Conservation (phyloP, 2,113 vertebrate genomes). For the Tyto alba region DNA sequence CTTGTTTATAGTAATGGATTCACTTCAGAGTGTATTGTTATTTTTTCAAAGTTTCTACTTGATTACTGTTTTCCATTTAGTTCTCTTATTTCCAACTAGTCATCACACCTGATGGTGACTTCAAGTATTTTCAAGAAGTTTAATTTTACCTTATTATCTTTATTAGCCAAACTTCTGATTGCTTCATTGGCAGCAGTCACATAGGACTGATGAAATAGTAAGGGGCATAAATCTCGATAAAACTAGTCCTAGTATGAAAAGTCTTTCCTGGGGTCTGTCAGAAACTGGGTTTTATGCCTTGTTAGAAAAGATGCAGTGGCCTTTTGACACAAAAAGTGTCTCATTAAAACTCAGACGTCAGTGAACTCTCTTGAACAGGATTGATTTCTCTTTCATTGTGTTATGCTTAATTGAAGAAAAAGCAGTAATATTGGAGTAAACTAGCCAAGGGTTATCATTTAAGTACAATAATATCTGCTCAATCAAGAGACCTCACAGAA, state of each 20-base stretch:
- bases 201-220: not conserved
- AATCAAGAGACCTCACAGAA: not conserved
- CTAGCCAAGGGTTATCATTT: conserved; percentile 11
- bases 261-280: not conserved
- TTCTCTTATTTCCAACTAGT: not conserved
- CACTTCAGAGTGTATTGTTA: not conserved
- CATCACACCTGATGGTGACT: not conserved
- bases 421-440: not conserved
- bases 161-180: not conserved
- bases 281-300: not conserved
- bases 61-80: not conserved
- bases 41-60: not conserved
- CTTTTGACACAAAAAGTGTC: conserved; percentile 13
- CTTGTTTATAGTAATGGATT: not conserved
- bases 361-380: conserved; percentile 17
- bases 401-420: conserved; percentile 23
- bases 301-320: not conserved
- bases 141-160: not conserved
- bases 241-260: not conserved
- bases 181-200: not conserved
- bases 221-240: not conserved
- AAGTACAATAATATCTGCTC: conserved; percentile 15
- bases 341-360: conserved; percentile 31
- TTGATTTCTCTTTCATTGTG: conserved; percentile 24
- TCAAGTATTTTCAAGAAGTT: not conserved